Percentiles rank a stretch among this genome's conserved stretches.
Evolutionary conservation across 1,140 invertebrate genomes (phyloP).

Genomic region (Batillaria attramentaria): DNA sequence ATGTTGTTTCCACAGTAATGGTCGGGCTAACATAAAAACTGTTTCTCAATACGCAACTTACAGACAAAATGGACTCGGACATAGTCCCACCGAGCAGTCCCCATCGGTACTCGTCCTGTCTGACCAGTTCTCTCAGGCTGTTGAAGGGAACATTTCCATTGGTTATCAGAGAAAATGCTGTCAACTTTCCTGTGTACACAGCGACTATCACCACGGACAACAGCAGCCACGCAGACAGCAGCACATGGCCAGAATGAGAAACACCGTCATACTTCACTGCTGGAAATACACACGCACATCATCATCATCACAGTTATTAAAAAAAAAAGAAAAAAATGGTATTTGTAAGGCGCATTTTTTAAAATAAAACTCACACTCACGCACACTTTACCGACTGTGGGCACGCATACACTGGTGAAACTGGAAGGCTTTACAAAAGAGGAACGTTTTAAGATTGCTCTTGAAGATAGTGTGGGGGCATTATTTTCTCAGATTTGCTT

Average conservation of each 20-base stretch:
- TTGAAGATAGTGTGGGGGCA: too few relatives aligned
- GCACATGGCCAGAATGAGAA: neutral
- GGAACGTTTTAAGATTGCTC: too few relatives aligned
- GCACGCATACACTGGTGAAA: too few relatives aligned
- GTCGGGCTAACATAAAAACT: too few relatives aligned
- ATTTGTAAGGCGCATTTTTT: neutral
- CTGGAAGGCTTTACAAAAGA: too few relatives aligned
- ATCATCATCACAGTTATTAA: neutral
- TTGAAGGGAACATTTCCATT: neutral
- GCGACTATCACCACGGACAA: conserved; percentile 13
- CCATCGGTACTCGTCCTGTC: neutral
- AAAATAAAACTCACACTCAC: too few relatives aligned
- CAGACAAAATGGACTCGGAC: neutral
- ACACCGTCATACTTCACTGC: neutral
- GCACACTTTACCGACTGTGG: too few relatives aligned
- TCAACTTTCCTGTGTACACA: conserved; percentile 1
- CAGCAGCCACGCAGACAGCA: conserved; percentile 1
- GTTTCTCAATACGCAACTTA: too few relatives aligned
- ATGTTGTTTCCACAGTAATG: too few relatives aligned
- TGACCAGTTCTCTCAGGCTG: neutral
- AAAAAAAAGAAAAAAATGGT: too few relatives aligned
- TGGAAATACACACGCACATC: too few relatives aligned
- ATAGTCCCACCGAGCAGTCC: neutral
- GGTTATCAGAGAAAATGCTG: neutral
- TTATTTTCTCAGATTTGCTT: too few relatives aligned